phyloP scores from a whole-genome alignment of 2,888 invertebrate genomes.

The Oxystoma pomonae region DNA sequence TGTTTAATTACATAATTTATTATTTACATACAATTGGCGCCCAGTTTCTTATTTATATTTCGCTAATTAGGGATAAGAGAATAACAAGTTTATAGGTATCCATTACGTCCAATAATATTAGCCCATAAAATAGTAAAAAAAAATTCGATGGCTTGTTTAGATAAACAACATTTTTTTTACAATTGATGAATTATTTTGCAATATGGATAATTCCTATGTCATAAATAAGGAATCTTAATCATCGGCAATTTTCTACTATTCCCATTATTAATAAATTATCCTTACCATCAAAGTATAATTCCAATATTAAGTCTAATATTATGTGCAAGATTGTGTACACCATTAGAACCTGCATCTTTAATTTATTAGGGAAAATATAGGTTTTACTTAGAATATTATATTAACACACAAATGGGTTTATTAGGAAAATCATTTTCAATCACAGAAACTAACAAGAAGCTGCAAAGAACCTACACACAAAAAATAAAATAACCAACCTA shows the following conservation, averaged over 20 bases:
- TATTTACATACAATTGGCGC: neutral
- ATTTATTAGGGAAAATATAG: neutral
- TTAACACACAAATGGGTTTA: too few species aligned
- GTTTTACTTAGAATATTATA: too few species aligned
- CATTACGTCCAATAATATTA: too few species aligned
- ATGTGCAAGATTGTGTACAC: neutral
- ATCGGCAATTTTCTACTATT: neutral
- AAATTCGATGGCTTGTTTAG: neutral
- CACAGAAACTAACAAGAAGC: too few species aligned
- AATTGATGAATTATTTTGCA: neutral
- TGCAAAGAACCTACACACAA: too few species aligned
- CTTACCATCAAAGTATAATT: neutral
- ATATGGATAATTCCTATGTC: neutral
- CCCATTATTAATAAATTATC: neutral
- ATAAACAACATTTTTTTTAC: neutral
- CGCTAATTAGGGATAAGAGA: neutral
- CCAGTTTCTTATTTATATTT: neutral
- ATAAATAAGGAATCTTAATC: neutral
- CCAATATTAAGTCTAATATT: neutral
- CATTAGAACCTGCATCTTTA: neutral
- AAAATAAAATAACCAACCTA: too few species aligned
- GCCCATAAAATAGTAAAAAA: neutral
- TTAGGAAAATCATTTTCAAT: too few species aligned
- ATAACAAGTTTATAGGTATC: neutral
- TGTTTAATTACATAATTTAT: too few species aligned